These are phyloP conservation scores for Tetrao urogallus DNA, from an alignment of 2,113 vertebrate species.

Conservation along the genomic window DNA sequence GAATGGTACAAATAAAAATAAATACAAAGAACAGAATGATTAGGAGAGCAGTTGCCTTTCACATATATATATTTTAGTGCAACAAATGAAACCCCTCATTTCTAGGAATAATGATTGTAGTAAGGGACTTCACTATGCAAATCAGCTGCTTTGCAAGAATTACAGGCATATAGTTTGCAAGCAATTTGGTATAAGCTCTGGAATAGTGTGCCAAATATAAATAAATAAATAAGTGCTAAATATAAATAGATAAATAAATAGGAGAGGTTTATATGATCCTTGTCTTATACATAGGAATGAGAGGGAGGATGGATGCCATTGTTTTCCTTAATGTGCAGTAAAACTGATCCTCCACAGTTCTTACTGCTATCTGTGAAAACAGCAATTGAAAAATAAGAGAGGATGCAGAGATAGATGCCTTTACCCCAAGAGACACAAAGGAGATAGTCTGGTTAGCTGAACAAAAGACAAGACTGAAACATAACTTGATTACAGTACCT, in stretches of 20 bases:
- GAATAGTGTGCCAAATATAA: not conserved
- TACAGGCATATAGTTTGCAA: not conserved
- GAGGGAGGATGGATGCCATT: not conserved
- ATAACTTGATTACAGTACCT: not conserved
- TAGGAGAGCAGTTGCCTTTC: not conserved
- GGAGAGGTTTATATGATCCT: not conserved
- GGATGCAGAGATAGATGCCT: not conserved
- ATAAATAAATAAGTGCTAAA: too few species aligned
- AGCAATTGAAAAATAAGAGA: not conserved
- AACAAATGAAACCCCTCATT: not conserved
- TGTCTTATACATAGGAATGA: not conserved
- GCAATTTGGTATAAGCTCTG: not conserved
- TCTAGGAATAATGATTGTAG: not conserved
- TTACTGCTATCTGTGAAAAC: conserved; percentile 7
- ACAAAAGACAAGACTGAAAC: not conserved
- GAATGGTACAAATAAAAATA: not conserved
- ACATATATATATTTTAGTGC: not conserved
- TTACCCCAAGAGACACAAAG: not conserved
- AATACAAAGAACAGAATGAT: not conserved
- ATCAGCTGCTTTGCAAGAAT: not conserved
- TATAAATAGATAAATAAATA: not conserved
- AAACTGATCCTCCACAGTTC: not conserved
- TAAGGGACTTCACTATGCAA: not conserved
- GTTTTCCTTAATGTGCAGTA: not conserved
- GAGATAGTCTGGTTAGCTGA: not conserved